Evolutionary conservation across 2,113 vertebrate species (phyloP), one percentile per base, ranked within the genome.

Genomic region (Progne subis): DNA sequence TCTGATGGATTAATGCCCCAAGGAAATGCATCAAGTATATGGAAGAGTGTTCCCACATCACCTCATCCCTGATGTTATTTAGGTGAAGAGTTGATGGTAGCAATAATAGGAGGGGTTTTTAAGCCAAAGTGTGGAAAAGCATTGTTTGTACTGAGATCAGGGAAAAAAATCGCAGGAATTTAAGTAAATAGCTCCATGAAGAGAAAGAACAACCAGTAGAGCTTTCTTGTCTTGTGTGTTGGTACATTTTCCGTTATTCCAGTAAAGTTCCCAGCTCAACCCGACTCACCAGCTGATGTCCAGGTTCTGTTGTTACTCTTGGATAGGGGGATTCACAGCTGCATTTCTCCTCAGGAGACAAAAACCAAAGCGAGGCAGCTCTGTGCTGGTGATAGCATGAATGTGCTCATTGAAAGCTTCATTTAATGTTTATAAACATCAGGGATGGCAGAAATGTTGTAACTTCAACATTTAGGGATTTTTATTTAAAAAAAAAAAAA

Each of bases 381-480:
- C 55, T 14, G 11, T 55, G 64, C 55, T 65, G 23, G 25, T 80
- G 88, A 61, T 71, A 63, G 25, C 29, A 24, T 13, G 52, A 83
- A 83, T 5, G 13, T 11, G 18, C 65, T 78, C 76, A 7, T 19
- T 28, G 60, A 81, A 75, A 78, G 71, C 69, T 70, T 71, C 64
- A 21, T 65, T 82, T 68, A 39, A 39, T 70, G 84, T 55, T 79
- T 68, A 16, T 80, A 72, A 87, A 47, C 74, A 59, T 75, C 75
- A 82, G 55, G 39, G 67, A 65, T 88, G 59, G 46, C 57, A 82
- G 85, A 57, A 65, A 61, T 16, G 34, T 60, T 81, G 84, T 65
- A 76, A 52, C 82, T 89, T 91, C 59, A 68, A 56, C 84, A 86
- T 34, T 85, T 91, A 80, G 63, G 11, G 13, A 39, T 69, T 61